Percentiles rank a stretch among this genome's conserved stretches.
Conservation (phyloP, 1,140 invertebrate genomes). For the Campoletis sonorensis region DNA sequence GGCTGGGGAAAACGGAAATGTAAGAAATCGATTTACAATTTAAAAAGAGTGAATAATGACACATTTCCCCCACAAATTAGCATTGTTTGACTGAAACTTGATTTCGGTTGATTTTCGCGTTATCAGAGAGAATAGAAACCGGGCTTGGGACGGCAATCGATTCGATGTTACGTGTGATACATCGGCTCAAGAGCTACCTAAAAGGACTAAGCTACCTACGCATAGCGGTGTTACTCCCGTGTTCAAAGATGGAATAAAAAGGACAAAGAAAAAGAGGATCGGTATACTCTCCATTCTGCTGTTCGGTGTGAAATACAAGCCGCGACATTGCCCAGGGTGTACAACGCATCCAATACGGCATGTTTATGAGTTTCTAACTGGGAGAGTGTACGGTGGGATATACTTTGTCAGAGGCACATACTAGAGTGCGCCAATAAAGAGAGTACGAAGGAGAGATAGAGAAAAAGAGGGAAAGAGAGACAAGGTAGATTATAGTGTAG, state of each 20-base stretch:
- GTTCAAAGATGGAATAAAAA: slow-evolving; percentile 23
- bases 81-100: no score
- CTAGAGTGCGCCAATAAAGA: neutral
- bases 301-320: slow-evolving; percentile 59
- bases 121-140: neutral
- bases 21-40: neutral
- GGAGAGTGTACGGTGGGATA: slow-evolving; percentile 39
- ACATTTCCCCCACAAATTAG: no score
- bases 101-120: neutral
- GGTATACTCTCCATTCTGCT: slow-evolving; percentile 54
- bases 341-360: slow-evolving; percentile 49
- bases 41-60: neutral
- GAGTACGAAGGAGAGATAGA: slow-evolving; percentile 1
- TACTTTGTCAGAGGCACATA: neutral
- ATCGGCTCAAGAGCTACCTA: slow-evolving; percentile 12
- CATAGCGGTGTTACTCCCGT: slow-evolving; percentile 27
- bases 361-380: slow-evolving; percentile 56
- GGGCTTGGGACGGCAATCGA: neutral
- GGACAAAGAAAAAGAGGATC: slow-evolving; percentile 36
- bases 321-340: slow-evolving; percentile 49
- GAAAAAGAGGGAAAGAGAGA: neutral
- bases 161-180: neutral
- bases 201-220: slow-evolving; percentile 37
- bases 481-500: neutral
- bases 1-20: no score